Evolutionary conservation across 2,113 vertebrate genomes (phyloP).

Genomic region (Mustelus asterias): DNA sequence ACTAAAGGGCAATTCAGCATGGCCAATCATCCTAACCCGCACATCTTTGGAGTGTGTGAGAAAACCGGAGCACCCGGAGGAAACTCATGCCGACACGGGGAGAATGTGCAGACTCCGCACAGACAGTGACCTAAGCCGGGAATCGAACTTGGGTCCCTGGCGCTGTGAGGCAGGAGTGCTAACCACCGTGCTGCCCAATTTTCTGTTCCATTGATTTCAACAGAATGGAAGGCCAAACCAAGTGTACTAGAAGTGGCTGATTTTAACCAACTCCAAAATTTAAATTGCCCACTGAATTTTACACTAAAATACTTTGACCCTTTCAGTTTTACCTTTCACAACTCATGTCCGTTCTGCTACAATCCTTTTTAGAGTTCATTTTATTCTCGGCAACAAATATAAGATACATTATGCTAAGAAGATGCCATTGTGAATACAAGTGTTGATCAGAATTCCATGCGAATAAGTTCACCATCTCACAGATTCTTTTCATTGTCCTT

Average conservation of each 20-base stretch:
- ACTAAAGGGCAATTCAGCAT: too few species aligned
- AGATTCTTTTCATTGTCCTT: too few species aligned
- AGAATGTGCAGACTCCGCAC: too few species aligned
- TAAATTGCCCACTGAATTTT: not conserved
- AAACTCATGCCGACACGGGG: too few species aligned
- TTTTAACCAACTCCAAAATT: not conserved
- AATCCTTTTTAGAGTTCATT: not conserved
- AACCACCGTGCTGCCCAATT: not conserved
- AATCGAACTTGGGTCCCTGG: too few species aligned
- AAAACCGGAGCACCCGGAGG: too few species aligned
- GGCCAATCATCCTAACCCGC: too few species aligned
- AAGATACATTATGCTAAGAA: not conserved
- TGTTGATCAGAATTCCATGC: not conserved
- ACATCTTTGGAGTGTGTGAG: too few species aligned
- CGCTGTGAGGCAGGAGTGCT: too few species aligned
- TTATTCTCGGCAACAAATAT: not conserved
- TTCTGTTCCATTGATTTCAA: not conserved
- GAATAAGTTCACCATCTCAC: not conserved
- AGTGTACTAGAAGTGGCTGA: not conserved
- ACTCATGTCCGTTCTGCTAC: not conserved
- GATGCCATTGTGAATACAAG: not conserved
- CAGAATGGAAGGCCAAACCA: not conserved
- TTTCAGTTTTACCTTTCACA: not conserved
- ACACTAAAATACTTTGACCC: not conserved
- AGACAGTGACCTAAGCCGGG: too few species aligned